Evolutionary conservation across 2,888 invertebrate genomes (phyloP).

Genomic region (Lithophane ornitopus): DNA sequence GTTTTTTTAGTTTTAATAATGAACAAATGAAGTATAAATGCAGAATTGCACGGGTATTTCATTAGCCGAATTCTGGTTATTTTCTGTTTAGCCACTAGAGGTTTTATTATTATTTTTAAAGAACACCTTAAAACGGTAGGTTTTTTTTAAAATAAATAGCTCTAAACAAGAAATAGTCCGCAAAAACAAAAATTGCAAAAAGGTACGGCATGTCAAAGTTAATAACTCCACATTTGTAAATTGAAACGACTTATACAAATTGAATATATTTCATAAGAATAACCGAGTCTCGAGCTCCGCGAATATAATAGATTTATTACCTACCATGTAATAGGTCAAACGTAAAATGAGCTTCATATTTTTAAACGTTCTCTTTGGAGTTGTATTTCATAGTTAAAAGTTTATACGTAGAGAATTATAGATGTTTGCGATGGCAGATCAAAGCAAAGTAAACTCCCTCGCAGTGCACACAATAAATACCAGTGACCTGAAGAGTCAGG

Average conservation of each 20-base stretch:
- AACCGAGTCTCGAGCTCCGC: constrained; percentile 24
- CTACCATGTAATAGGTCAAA: constrained; percentile 40
- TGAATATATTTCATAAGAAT: constrained; percentile 42
- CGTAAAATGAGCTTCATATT: constrained; percentile 44
- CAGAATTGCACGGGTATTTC: too few species aligned
- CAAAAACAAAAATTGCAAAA: neutral
- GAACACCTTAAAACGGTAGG: neutral
- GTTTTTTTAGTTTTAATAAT: too few species aligned
- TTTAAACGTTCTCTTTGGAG: constrained; percentile 28
- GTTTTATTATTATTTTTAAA: neutral
- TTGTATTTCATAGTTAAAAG: constrained; percentile 36
- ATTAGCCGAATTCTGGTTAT: neutral
- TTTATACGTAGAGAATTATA: constrained; percentile 27
- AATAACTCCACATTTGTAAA: constrained; percentile 43
- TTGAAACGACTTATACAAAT: constrained; percentile 35
- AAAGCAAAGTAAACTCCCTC: constrained; percentile 36
- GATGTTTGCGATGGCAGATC: constrained; percentile 43
- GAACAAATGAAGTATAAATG: neutral
- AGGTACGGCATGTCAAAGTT: constrained; percentile 9
- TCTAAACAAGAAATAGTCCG: neutral
- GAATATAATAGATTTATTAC: constrained; percentile 53
- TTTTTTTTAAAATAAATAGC: neutral
- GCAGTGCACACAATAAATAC: constrained; percentile 55
- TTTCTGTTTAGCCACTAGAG: too few species aligned
- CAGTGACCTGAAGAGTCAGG: constrained; percentile 62